Conservation (phyloP, 64 coral and sea anemone genomes). For the Stichodactyla helianthus region DNA sequence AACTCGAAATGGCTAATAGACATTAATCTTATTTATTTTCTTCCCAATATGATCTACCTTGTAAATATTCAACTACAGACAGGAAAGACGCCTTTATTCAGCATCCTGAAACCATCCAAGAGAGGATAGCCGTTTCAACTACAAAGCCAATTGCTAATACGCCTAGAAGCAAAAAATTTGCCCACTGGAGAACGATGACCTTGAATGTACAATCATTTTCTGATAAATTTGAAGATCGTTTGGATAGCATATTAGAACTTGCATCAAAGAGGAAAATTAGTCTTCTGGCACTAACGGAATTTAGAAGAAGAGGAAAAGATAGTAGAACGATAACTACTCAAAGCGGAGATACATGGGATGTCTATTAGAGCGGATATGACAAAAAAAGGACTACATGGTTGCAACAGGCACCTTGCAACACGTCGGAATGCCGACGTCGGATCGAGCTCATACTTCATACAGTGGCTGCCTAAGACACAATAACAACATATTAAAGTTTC, state of each 20-base stretch:
- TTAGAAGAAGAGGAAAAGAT: slow-evolving; percentile 9
- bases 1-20: no score
- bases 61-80: neutral
- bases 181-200: neutral
- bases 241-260: slow-evolving; percentile 8
- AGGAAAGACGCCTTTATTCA: neutral
- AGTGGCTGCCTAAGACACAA: no score
- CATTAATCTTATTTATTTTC: neutral
- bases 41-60: neutral
- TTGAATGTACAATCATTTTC: neutral
- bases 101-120: slow-evolving; percentile 2
- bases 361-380: no score
- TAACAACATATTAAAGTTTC: no score
- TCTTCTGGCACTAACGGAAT: slow-evolving; percentile 2
- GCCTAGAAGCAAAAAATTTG: slow-evolving; percentile 3
- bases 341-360: neutral
- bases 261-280: slow-evolving; percentile 11
- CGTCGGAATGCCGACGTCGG: no score
- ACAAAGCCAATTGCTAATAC: neutral
- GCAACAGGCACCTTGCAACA: no score
- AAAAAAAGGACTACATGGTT: no score
- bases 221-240: slow-evolving; percentile 4
- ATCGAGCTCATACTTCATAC: no score
- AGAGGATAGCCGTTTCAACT: neutral
- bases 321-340: neutral